Evolutionary conservation across 2,888 invertebrate species (phyloP).

Genomic region (Celastrina argiolus): DNA sequence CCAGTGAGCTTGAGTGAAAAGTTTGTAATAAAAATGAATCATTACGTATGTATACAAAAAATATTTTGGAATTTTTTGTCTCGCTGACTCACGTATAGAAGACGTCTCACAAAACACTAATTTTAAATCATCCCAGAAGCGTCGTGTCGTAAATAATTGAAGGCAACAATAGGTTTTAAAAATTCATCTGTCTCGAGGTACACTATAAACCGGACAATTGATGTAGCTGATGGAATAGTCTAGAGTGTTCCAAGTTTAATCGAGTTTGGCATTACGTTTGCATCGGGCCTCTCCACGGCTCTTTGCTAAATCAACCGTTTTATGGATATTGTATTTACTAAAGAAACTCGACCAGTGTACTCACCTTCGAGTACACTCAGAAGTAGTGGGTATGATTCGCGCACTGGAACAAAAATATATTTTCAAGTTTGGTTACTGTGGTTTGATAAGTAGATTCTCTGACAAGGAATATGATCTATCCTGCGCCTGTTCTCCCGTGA

Average conservation of each 20-base stretch:
- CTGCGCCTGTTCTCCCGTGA: too few species aligned
- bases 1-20: too few species aligned
- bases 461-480: too few species aligned
- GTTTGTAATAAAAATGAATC: too few species aligned
- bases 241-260: conserved; percentile 50
- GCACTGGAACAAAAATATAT: too few species aligned
- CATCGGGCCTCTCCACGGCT: conserved; percentile 44
- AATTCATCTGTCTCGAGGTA: conserved; percentile 6
- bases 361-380: too few species aligned
- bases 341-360: too few species aligned
- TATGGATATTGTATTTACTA: conserved; percentile 15
- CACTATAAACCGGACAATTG: conserved; percentile 15
- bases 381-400: too few species aligned
- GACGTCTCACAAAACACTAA: neutral
- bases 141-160: neutral
- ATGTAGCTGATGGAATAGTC: conserved; percentile 19
- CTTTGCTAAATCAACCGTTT: conserved; percentile 50
- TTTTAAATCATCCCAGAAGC: neutral
- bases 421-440: too few species aligned
- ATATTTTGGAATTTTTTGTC: too few species aligned
- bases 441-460: too few species aligned
- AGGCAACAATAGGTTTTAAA: conserved; percentile 12
- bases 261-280: conserved; percentile 53
- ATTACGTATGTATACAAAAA: too few species aligned
- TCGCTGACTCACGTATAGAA: neutral